A percentile compares a stretch with the other conserved stretches of the same genome.
These are phyloP conservation scores for Drosophila triauraria DNA, from an alignment of 1,140 invertebrate species.

Conservation along the genomic window DNA sequence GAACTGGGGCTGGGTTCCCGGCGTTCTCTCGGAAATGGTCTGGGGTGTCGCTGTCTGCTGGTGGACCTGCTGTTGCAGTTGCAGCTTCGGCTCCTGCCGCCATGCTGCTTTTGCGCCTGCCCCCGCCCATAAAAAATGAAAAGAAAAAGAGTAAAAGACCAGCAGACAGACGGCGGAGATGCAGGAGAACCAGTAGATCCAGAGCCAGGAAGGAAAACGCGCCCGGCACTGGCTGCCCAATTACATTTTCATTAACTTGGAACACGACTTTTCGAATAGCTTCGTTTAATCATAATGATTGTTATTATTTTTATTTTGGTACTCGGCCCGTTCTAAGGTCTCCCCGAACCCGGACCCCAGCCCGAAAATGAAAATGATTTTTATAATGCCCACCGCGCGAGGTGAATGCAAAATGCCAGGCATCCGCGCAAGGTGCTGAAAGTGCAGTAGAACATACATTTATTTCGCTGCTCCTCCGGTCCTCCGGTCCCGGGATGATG, in stretches of 20 bases:
- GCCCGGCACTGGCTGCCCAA: constrained; percentile 73
- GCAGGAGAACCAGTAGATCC: constrained; percentile 17
- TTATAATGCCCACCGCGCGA: constrained; percentile 45
- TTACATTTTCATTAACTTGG: constrained; percentile 85
- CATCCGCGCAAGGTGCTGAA: constrained; percentile 64
- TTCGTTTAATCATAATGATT: constrained; percentile 84
- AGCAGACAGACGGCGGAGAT: constrained; percentile 37
- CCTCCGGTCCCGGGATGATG: constrained; percentile 18
- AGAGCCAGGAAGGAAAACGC: constrained; percentile 39
- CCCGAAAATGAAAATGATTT: constrained; percentile 36
- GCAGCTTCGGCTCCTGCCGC: constrained; percentile 44
- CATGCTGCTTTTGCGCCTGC: constrained; percentile 44
- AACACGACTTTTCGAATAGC: constrained; percentile 83
- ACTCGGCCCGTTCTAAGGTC: constrained; percentile 56
- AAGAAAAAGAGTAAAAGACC: constrained; percentile 1
- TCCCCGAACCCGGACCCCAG: background rate
- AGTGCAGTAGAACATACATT: constrained; percentile 65
- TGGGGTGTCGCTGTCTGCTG: constrained; percentile 37
- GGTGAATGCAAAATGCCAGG: constrained; percentile 47
- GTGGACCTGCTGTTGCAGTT: constrained; percentile 53
- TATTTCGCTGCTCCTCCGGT: constrained; percentile 48
- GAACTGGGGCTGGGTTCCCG: constrained; percentile 20
- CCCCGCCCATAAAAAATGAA: constrained; percentile 28
- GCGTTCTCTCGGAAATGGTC: constrained; percentile 20
- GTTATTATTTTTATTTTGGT: constrained; percentile 73